Percentiles rank a stretch among this genome's conserved stretches.
phyloP scores from a whole-genome alignment of 2,113 vertebrate genomes.

The Leucopternis melanops region DNA sequence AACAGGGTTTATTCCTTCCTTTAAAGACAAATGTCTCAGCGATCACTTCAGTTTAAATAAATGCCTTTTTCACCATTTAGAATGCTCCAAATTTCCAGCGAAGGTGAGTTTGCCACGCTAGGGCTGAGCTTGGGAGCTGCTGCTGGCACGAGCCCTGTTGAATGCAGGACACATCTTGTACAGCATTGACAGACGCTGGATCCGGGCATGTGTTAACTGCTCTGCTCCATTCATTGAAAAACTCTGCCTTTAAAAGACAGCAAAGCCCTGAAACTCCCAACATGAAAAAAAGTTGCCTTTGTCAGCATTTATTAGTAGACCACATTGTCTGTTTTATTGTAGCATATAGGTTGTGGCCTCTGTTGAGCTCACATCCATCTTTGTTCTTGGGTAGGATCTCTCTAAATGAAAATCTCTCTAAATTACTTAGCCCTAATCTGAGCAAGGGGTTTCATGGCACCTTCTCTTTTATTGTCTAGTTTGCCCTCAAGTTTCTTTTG shows the following conservation, averaged over 20 bases:
- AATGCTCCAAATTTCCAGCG: background rate
- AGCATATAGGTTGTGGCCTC: background rate
- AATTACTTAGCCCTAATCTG: background rate
- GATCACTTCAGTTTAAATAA: background rate
- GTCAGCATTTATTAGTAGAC: background rate
- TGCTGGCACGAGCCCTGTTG: rapidly evolving
- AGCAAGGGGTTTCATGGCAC: background rate
- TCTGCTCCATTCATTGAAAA: background rate
- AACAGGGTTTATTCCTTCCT: background rate
- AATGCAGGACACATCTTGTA: background rate
- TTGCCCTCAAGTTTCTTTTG: background rate
- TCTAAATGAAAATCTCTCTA: background rate
- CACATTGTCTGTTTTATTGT: background rate
- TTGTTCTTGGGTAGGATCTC: background rate
- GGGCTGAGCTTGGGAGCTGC: background rate
- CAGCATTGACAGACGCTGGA: background rate
- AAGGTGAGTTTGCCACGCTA: rapidly evolving
- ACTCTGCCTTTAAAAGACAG: background rate
- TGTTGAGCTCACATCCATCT: background rate
- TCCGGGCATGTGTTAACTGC: rapidly evolving
- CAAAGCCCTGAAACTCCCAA: background rate
- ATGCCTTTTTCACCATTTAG: background rate
- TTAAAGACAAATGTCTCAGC: background rate
- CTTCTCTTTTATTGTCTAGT: background rate
- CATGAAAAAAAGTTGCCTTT: background rate